Evolutionary conservation across 2,888 invertebrate genomes (phyloP), one percentile per base, ranked within the genome.

Genomic region (Drosophila atripex): DNA sequence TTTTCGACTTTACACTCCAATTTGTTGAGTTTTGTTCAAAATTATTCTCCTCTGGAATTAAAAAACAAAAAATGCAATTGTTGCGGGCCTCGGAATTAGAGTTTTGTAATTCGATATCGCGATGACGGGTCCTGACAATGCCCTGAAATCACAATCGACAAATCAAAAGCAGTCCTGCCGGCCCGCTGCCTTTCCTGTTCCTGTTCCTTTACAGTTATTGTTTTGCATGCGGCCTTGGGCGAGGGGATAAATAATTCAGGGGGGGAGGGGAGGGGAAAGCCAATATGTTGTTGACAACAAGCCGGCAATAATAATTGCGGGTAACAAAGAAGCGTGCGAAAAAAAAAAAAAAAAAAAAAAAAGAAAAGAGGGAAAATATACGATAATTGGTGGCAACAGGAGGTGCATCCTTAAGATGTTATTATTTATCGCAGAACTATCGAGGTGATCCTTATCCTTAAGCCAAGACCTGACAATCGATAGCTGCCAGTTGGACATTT

Each of bases 261-360:
- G 28, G 30, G 79, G 60, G 49, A n/a, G n/a, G 16, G 41, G 14
- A 32, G 47, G 23, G 28, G 16, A 28, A 69, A 76, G 76, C 76
- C 79, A 86, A 83, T 79, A 72, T 41, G 39, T 41, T 80, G 82
- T 85, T 82, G 82, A 77, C 83, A 73, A 76, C 73, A 72, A 75
- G 73, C 63, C n/a, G 38, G 57, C 53, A 57, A 72, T 78, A 53
- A 78, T 82, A 75, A 82, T 78, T 77, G 64, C 68, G 68, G 43
- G 46, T 68, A 75, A 61, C 60, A 30, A 59, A 58, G 58, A 58
- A 60, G 49, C 58, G 65, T 65, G 71, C 55, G 65, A 65, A 59
- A 59, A 51, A 21, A 21, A 3, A 12, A 4, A 0, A 18, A 18
- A 16, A 9, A 39, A 16, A 28, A 41, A 14, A 3, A 9, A 23